Evolutionary conservation across 2,888 invertebrate species (phyloP), one percentile per base, ranked within the genome.

Genomic region (Eilema griseolum): DNA sequence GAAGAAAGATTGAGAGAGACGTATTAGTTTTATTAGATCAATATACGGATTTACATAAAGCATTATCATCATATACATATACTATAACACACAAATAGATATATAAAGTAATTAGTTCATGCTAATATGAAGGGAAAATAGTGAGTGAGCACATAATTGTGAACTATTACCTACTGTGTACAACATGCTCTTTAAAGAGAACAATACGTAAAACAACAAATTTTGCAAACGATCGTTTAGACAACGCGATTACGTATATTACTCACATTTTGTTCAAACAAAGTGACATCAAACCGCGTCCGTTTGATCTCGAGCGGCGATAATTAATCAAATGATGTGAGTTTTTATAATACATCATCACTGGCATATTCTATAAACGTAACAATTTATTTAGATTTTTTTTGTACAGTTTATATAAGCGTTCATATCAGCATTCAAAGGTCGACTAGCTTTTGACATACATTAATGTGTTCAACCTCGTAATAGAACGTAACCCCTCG

Each of bases 201-300:
- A n/a, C n/a, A n/a, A n/a, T n/a, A 24, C 24, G 37, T 14, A 61
- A 20, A 71, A 59, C 74, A 26, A 56, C 64, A 65, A 20, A 60
- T 70, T 76, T 68, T 57, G 28, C 52, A 56, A 23, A 23, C 23
- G 14, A 65, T 69, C 37, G 61, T 66, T 64, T 68, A 57, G 64
- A 61, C 59, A 74, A 77, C 61, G 41, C 60, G 61, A 61, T 70
- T 60, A 59, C 23, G 62, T 62, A 62, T 61, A 24, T 31, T 56
- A 20, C 60, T 37, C 67, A 60, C 57, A 68, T 46, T 67, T 37
- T 41, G 62, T 62, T 24, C 20, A 60, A 66, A 66, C 41, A 60
- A 46, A 60, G 24, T 60, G 28, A 59, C 59, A 26, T 57, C 20
- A 37, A 14, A 37, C 4, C 8, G 14, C 23, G 37, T 16, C 20